phyloP scores from a whole-genome alignment of 1,140 invertebrate species.

The Venturia canescens region DNA sequence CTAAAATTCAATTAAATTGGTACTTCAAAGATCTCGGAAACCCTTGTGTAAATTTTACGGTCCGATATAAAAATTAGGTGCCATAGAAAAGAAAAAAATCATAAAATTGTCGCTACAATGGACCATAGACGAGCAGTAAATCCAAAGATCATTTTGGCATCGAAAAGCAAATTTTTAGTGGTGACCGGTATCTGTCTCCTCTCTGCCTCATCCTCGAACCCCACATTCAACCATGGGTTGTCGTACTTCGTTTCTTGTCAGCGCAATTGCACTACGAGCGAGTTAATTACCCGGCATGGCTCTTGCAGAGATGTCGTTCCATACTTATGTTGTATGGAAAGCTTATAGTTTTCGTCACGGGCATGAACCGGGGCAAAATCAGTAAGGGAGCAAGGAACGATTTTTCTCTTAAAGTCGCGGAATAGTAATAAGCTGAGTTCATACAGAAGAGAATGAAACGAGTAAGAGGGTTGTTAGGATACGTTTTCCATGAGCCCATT shows the following conservation, averaged over 20 bases:
- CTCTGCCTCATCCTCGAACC: neutral
- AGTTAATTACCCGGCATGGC: slow-evolving; percentile 21
- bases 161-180: slow-evolving; percentile 1
- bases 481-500: slow-evolving; percentile 28
- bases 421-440: neutral
- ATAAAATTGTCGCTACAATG: no score
- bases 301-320: slow-evolving; percentile 10
- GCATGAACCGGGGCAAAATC: neutral
- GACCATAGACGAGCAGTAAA: neutral
- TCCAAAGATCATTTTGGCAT: slow-evolving; percentile 26
- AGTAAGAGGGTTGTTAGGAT: slow-evolving; percentile 8
- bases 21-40: no score
- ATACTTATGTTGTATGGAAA: neutral
- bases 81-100: no score
- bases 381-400: neutral
- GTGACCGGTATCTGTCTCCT: neutral
- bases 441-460: neutral
- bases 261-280: slow-evolving; percentile 15
- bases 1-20: no score
- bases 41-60: no score
- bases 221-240: neutral
- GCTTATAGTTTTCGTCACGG: neutral
- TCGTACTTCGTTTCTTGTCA: slow-evolving; percentile 3
- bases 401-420: neutral
- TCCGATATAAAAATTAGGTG: no score